Conservation (phyloP, 2,797 vertebrate genomes). For the Merluccius polli region DNA sequence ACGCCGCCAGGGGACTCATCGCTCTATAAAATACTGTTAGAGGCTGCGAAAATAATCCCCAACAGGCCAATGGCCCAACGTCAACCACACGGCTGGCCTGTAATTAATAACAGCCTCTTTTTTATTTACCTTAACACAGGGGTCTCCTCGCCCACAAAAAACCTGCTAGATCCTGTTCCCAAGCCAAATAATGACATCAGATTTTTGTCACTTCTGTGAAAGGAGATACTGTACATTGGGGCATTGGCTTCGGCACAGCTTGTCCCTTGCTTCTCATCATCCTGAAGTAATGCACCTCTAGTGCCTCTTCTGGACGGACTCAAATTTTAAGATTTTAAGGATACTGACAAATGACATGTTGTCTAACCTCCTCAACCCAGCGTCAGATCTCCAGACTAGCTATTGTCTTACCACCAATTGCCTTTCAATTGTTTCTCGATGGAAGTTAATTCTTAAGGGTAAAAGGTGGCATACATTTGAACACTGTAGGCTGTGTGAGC, state of each 20-base stretch:
- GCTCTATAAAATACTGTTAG: slow-evolving; percentile 43
- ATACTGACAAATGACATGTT: neutral
- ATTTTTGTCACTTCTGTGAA: neutral
- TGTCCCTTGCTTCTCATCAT: neutral
- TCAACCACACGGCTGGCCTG: neutral
- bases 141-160: neutral
- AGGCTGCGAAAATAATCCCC: slow-evolving; percentile 47
- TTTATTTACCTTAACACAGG: neutral
- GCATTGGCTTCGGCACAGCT: neutral
- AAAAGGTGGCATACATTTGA: neutral
- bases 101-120: neutral
- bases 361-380: neutral
- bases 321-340: too few relatives aligned
- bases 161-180: neutral
- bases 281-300: too few relatives aligned
- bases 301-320: neutral
- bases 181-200: neutral
- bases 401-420: neutral
- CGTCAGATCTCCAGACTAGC: neutral
- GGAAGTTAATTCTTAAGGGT: neutral
- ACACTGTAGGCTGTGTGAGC: neutral
- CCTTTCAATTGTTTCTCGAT: neutral
- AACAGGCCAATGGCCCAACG: neutral
- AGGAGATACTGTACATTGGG: neutral
- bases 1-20: slow-evolving; percentile 37